Base-by-base conservation (phyloP, 2,888 invertebrate species). In the Boloria euphrosyne region DNA sequence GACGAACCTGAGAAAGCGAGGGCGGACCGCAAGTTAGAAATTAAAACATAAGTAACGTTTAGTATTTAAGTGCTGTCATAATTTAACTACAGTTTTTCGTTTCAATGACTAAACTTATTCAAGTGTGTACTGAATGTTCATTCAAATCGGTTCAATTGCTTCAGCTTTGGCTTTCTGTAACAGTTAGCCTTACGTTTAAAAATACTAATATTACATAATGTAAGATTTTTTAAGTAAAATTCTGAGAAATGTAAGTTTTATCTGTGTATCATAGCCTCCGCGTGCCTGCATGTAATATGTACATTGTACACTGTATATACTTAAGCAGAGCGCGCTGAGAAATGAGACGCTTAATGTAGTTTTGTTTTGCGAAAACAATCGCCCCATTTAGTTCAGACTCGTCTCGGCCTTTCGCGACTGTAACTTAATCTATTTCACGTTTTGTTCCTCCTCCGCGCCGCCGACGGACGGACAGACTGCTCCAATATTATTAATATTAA, bases 281-380 rank as follows among this genome's bases (percentile, higher is more conserved):
- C 5, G 47, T 49, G 17, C 1, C n/a, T 14, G 16, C 6, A 38
- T 49, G 7, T 16, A n/a, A n/a, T n/a, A 16, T 16, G n/a, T 47
- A 3, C 3, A 1, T n/a, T 17, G 6, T 50, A 44, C 3, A 22
- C 18, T 14, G 44, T 55, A 22, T 18, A 4, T n/a, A 13, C 31
- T n/a, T n/a, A 10, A 2, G 1, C 31, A 38, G 31, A 50, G 49
- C 38, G 17, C 47, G 51, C 17, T 58, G 55, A 66, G 68, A 68
- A 63, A 68, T 64, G 64, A 64, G 64, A 58, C 52, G 51, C 52
- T 64, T 64, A 64, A 64, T 64, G 64, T 17, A 64, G 58, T 58
- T 64, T 64, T 64, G 64, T 58, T 58, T 64, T 58, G 64, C 13
- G 58, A 64, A 64, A 64, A 58, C 64, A 52, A 64, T 64, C 58